Percentiles rank a stretch among this genome's conserved stretches.
These are phyloP conservation scores for Seladonia tumulorum DNA, from an alignment of 2,888 invertebrate species.

Conservation along the genomic window DNA sequence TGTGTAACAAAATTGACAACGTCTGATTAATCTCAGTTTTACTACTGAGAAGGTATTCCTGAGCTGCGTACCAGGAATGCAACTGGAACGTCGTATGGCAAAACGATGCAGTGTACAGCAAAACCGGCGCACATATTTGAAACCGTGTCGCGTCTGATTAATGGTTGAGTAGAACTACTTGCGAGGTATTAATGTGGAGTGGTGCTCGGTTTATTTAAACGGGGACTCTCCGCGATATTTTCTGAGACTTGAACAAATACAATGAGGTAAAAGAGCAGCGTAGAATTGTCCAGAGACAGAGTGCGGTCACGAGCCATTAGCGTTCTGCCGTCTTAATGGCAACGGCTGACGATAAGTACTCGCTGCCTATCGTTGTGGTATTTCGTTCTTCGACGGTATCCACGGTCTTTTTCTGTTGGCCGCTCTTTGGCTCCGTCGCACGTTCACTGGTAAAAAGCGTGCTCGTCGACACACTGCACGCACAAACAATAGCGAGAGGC, in stretches of 20 bases:
- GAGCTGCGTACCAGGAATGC: too few species aligned
- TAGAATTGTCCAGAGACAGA: background rate
- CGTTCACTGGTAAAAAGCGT: background rate
- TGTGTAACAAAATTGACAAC: too few species aligned
- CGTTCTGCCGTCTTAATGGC: slow-evolving; percentile 20
- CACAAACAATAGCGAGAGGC: background rate
- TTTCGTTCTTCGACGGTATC: background rate
- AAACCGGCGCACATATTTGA: background rate
- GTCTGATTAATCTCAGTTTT: background rate
- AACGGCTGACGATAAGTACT: slow-evolving; percentile 14
- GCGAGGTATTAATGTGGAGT: background rate
- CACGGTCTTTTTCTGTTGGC: background rate
- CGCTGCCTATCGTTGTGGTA: slow-evolving; percentile 13
- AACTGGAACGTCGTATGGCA: too few species aligned
- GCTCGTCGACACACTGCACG: slow-evolving; percentile 1
- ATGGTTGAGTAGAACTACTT: background rate
- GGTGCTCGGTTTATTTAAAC: background rate
- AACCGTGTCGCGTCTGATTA: background rate
- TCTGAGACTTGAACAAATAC: background rate
- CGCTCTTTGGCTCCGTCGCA: background rate
- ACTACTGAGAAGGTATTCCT: background rate
- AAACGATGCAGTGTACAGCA: too few species aligned
- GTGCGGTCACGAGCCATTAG: slow-evolving; percentile 28
- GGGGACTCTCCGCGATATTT: background rate
- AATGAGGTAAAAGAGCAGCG: background rate